A percentile compares a stretch with the other conserved stretches of the same genome.
Evolutionary conservation across 2,888 invertebrate species (phyloP).

Genomic region (Lissocephala sabroskyi): DNA sequence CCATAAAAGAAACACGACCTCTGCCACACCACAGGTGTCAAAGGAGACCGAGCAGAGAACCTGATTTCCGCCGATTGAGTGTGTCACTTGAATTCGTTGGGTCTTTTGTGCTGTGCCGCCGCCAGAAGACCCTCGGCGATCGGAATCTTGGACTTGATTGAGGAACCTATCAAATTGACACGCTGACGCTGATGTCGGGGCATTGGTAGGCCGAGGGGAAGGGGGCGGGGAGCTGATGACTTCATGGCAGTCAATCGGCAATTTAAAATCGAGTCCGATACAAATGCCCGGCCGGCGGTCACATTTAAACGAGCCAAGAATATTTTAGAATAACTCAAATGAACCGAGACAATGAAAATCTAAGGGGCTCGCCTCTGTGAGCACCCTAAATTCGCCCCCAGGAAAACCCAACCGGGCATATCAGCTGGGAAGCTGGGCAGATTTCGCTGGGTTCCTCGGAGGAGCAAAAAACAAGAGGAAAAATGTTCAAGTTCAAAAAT

Average conservation of each 20-base stretch:
- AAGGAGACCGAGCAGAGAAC: no score
- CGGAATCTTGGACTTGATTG: slow-evolving; percentile 16
- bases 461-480: no score
- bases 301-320: slow-evolving; percentile 56
- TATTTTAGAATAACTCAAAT: slow-evolving; percentile 39
- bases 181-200: slow-evolving; percentile 33
- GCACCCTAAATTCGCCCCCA: no score
- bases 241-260: slow-evolving; percentile 49
- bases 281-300: slow-evolving; percentile 17
- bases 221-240: slow-evolving; percentile 51
- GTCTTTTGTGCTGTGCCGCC: no score
- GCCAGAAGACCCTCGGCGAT: no score
- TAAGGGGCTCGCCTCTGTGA: no score
- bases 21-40: no score
- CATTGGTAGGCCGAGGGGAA: not conserved
- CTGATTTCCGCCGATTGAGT: not conserved
- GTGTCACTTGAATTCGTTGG: slow-evolving; percentile 9
- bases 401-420: no score
- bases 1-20: no score
- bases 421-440: no score
- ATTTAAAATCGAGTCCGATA: slow-evolving; percentile 1
- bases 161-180: slow-evolving; percentile 45
- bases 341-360: slow-evolving; percentile 25
- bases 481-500: no score
- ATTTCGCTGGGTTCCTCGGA: no score